These are phyloP conservation scores for Thermophis baileyi DNA, from an alignment of 2,113 vertebrate genomes.

Conservation along the genomic window DNA sequence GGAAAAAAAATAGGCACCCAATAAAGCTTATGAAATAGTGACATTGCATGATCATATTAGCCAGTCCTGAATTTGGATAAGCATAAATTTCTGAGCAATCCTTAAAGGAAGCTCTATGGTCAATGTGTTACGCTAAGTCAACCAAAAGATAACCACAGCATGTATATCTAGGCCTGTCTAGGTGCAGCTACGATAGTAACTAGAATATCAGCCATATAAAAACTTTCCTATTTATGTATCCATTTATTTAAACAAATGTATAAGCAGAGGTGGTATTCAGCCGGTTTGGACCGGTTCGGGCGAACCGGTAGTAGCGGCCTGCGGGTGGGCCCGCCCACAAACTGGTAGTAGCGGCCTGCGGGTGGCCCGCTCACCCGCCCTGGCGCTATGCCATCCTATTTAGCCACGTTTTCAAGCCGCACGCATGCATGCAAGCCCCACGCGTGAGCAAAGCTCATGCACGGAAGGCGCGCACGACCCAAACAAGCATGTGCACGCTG, in stretches of 20 bases:
- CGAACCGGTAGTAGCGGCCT: too few relatives aligned
- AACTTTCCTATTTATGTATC: background rate
- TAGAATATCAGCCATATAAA: background rate
- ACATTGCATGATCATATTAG: background rate
- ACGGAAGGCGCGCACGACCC: too few relatives aligned
- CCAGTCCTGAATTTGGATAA: background rate
- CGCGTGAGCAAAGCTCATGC: too few relatives aligned
- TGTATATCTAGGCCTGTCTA: background rate
- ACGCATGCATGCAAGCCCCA: too few relatives aligned
- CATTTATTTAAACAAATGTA: background rate
- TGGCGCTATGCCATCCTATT: too few relatives aligned
- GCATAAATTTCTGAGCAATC: background rate
- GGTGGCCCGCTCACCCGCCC: too few relatives aligned
- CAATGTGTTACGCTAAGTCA: background rate
- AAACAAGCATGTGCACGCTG: too few relatives aligned
- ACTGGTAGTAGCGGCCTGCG: too few relatives aligned
- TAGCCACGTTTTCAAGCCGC: too few relatives aligned
- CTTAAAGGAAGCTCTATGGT: background rate
- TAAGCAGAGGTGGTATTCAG: background rate
- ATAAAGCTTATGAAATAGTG: background rate
- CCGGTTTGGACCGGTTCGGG: too few relatives aligned
- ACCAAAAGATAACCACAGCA: background rate
- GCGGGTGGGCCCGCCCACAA: too few relatives aligned
- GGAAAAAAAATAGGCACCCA: background rate
- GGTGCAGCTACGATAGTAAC: background rate